Percentiles rank a stretch among this genome's conserved stretches.
Evolutionary conservation across 2,113 vertebrate genomes (phyloP).

Genomic region (Clarias macrocephalus): DNA sequence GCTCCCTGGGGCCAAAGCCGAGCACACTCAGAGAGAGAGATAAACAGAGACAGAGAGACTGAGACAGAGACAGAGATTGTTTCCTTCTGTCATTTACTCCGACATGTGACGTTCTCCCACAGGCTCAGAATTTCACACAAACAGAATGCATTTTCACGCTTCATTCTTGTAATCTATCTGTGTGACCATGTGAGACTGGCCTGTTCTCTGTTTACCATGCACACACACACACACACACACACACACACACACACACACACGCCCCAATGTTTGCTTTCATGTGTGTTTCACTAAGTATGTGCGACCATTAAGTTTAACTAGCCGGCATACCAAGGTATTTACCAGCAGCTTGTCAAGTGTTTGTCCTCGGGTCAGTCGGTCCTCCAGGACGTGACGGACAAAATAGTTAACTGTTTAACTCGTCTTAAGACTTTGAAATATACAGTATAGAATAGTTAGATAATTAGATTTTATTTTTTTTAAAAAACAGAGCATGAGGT

Average conservation of each 20-base stretch:
- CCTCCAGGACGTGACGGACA: neutral
- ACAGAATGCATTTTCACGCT: neutral
- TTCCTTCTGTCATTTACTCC: neutral
- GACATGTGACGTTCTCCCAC: neutral
- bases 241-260: neutral
- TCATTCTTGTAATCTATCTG: neutral
- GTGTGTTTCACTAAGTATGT: neutral
- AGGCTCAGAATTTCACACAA: neutral
- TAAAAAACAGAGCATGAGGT: neutral
- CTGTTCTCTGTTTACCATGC: neutral
- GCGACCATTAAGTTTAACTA: neutral
- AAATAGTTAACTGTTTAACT: neutral
- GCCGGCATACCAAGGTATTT: neutral
- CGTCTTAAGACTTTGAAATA: neutral
- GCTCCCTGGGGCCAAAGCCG: neutral
- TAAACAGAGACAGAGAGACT: neutral
- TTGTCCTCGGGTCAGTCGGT: neutral
- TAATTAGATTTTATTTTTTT: neutral
- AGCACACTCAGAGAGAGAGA: neutral
- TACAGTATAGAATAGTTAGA: too few species aligned
- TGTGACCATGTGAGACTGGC: neutral
- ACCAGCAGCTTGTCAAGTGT: neutral
- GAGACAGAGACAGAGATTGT: neutral
- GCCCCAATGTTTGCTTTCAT: neutral
- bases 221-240: neutral